Conservation (phyloP, 2,797 vertebrate species). For the Podarcis lilfordi region DNA sequence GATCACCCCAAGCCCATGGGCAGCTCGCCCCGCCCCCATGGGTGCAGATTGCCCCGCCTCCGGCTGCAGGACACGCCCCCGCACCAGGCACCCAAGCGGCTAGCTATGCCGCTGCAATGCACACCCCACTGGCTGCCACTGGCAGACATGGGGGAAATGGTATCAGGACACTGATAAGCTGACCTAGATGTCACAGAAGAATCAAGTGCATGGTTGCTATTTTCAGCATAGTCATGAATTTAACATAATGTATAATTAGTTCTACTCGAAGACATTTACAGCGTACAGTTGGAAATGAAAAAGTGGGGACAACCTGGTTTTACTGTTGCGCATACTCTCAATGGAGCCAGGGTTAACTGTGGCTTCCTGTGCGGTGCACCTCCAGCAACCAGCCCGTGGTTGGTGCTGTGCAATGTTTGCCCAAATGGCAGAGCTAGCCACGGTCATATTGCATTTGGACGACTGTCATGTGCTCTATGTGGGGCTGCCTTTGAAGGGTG, state of each 20-base stretch:
- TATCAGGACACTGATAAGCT: too few species aligned
- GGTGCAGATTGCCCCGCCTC: accelerated
- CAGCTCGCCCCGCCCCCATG: too few species aligned
- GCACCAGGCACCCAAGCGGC: accelerated
- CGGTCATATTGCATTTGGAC: neutral
- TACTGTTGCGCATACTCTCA: neutral
- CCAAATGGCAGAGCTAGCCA: neutral
- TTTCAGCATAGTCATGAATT: neutral
- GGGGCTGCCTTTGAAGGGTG: neutral
- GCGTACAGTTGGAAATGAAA: neutral
- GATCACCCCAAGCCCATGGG: too few species aligned
- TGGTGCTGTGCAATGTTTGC: neutral
- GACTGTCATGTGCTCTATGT: neutral
- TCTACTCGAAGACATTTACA: neutral
- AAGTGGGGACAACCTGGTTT: too few species aligned
- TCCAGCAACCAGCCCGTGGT: neutral
- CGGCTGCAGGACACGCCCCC: too few species aligned
- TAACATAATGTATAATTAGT: neutral
- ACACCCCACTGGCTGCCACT: neutral
- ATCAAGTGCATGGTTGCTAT: neutral
- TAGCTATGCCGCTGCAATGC: too few species aligned
- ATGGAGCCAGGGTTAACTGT: neutral
- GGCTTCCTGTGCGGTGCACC: neutral
- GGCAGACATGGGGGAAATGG: neutral
- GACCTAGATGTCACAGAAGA: neutral